These are phyloP conservation scores for Anthophora plumipes DNA, from an alignment of 2,888 invertebrate species.

Conservation along the genomic window DNA sequence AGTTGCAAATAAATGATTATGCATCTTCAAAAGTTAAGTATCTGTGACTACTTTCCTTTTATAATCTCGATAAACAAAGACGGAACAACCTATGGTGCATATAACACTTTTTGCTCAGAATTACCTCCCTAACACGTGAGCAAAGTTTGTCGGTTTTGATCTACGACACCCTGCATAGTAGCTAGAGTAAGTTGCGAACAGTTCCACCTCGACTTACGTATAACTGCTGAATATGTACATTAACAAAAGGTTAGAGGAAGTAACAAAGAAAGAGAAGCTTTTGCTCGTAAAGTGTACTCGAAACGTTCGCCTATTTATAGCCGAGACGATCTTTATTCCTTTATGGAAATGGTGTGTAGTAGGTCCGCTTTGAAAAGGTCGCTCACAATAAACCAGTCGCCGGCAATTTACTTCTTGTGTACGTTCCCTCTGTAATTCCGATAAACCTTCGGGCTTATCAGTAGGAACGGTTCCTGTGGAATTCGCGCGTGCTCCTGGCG, in stretches of 20 bases:
- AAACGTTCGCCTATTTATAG: conserved; percentile 34
- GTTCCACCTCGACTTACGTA: conserved; percentile 9
- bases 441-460: conserved; percentile 51
- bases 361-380: conserved; percentile 35
- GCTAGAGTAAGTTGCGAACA: conserved; percentile 29
- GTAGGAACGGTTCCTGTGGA: conserved; percentile 32
- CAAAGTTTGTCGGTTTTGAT: too few species aligned
- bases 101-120: too few species aligned
- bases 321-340: conserved; percentile 35
- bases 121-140: too few species aligned
- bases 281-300: conserved; percentile 38
- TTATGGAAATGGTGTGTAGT: conserved; percentile 8
- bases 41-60: too few species aligned
- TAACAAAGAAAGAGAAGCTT: conserved; percentile 11
- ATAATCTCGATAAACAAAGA: too few species aligned
- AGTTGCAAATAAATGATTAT: too few species aligned
- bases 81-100: too few species aligned
- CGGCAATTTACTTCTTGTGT: conserved; percentile 57
- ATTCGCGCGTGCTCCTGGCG: conserved; percentile 54
- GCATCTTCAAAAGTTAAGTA: too few species aligned
- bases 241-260: conserved; percentile 7
- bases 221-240: not conserved
- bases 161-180: too few species aligned
- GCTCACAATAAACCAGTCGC: conserved; percentile 40
- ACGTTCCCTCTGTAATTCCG: conserved; percentile 41